A percentile compares a stretch with the other conserved stretches of the same genome.
These are phyloP conservation scores for Nebria salina DNA, from an alignment of 2,888 invertebrate genomes.

Conservation along the genomic window DNA sequence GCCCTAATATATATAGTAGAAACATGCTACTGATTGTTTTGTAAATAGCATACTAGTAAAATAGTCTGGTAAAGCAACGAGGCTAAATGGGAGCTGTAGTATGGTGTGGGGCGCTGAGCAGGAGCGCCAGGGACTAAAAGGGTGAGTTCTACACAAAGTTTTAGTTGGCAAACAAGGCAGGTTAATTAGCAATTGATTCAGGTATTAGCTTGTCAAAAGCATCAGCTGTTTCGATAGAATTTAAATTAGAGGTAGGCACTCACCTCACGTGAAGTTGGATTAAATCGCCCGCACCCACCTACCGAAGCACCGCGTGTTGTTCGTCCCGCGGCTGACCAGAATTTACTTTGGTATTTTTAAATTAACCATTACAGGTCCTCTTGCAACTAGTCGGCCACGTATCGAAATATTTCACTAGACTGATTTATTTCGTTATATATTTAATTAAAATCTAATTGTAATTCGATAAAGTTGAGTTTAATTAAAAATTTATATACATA, in stretches of 20 bases:
- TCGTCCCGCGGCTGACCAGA: too few relatives aligned
- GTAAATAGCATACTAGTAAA: slow-evolving; percentile 38
- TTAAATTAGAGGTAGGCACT: slow-evolving; percentile 41
- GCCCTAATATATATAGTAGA: not conserved
- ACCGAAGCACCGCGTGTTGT: slow-evolving; percentile 5
- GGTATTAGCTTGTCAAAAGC: slow-evolving; percentile 43
- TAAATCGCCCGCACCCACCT: slow-evolving; percentile 24
- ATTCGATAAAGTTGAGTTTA: not conserved
- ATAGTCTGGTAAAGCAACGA: slow-evolving; percentile 28
- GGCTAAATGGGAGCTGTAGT: not conserved
- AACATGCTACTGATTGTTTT: slow-evolving; percentile 29
- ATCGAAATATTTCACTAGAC: not conserved
- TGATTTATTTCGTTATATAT: not conserved
- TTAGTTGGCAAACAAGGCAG: slow-evolving; percentile 41
- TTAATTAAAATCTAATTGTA: not conserved
- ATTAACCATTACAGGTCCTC: not conserved
- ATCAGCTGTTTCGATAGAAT: slow-evolving; percentile 36
- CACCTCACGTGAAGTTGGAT: slow-evolving; percentile 33
- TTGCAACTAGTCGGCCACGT: not conserved
- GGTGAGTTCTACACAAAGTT: slow-evolving; percentile 10
- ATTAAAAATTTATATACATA: not conserved
- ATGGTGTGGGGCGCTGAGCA: not conserved
- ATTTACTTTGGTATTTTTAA: not conserved
- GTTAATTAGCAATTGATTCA: slow-evolving; percentile 45
- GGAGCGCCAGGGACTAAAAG: not conserved